Evolutionary conservation across 2,888 invertebrate species (phyloP).

Genomic region (Melieria picta): DNA sequence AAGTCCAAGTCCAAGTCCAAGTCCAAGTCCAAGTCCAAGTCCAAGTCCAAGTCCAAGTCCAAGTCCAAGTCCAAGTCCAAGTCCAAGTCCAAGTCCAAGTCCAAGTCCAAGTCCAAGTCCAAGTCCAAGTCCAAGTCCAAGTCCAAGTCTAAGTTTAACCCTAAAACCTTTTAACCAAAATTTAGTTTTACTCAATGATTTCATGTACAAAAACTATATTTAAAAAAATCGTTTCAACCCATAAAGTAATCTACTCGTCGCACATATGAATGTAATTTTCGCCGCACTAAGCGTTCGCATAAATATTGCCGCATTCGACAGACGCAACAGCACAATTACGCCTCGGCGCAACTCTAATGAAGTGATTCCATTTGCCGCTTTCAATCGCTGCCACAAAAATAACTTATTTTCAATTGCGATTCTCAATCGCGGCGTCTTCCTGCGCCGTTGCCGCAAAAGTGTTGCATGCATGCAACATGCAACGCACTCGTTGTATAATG

Average conservation of each 20-base stretch:
- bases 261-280: too few relatives aligned
- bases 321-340: too few relatives aligned
- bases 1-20: not conserved
- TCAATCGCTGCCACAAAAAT: too few relatives aligned
- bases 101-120: constrained; percentile 7
- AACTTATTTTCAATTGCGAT: not conserved
- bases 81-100: constrained; percentile 7
- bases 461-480: not conserved
- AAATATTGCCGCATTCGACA: too few relatives aligned
- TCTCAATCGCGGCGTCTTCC: not conserved
- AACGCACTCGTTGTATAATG: constrained; percentile 1
- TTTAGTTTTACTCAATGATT: too few relatives aligned
- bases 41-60: not conserved
- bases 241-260: too few relatives aligned
- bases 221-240: too few relatives aligned
- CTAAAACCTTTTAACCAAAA: too few relatives aligned
- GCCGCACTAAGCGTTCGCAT: too few relatives aligned
- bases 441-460: not conserved
- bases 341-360: not conserved
- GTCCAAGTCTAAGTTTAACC: not conserved
- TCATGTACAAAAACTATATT: too few relatives aligned
- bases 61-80: constrained; percentile 2
- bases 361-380: not conserved
- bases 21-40: constrained; percentile 9
- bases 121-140: constrained; percentile 5